Percentiles rank a stretch among this genome's conserved stretches.
Conservation (phyloP, 2,888 invertebrate species). For the Galerucella pusilla region DNA sequence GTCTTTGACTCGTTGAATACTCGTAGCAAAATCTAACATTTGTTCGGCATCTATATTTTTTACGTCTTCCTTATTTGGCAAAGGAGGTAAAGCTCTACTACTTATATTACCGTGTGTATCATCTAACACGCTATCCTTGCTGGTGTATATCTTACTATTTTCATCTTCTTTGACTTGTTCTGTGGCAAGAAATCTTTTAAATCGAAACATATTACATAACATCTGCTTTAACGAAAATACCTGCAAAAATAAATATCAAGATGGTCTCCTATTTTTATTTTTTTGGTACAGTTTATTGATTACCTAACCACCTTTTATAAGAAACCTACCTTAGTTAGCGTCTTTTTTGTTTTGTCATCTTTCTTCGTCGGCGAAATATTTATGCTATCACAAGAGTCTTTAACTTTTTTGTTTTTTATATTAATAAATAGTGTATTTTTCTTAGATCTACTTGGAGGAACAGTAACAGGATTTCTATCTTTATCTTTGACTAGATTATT, state of each 20-base stretch:
- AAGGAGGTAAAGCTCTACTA: slow-evolving; percentile 75
- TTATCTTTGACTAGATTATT: slow-evolving; percentile 43
- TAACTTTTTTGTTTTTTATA: slow-evolving; percentile 71
- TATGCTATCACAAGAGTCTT: slow-evolving; percentile 63
- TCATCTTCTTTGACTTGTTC: slow-evolving; percentile 53
- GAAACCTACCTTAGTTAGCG: slow-evolving; percentile 66
- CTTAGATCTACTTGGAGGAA: slow-evolving; percentile 51
- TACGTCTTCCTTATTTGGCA: slow-evolving; percentile 65
- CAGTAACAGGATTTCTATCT: slow-evolving; percentile 63
- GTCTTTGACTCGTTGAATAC: slow-evolving; percentile 93
- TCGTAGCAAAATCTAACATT: slow-evolving; percentile 86
- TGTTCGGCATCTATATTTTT: slow-evolving; percentile 55
- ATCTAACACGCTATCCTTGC: slow-evolving; percentile 54
- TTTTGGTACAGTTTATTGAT: neutral
- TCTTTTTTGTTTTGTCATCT: slow-evolving; percentile 71
- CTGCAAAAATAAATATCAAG: slow-evolving; percentile 4
- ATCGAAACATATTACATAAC: slow-evolving; percentile 84
- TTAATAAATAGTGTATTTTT: slow-evolving; percentile 72
- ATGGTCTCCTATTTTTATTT: too few relatives aligned
- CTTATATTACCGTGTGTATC: slow-evolving; percentile 67
- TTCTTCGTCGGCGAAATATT: slow-evolving; percentile 55
- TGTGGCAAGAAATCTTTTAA: slow-evolving; percentile 69
- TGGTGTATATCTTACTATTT: slow-evolving; percentile 41
- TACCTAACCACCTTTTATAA: neutral
- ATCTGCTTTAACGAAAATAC: slow-evolving; percentile 84